A percentile compares a stretch with the other conserved stretches of the same genome.
These are phyloP conservation scores for Lasioglossum pauxillum DNA, from an alignment of 2,888 invertebrate genomes.

Conservation along the genomic window DNA sequence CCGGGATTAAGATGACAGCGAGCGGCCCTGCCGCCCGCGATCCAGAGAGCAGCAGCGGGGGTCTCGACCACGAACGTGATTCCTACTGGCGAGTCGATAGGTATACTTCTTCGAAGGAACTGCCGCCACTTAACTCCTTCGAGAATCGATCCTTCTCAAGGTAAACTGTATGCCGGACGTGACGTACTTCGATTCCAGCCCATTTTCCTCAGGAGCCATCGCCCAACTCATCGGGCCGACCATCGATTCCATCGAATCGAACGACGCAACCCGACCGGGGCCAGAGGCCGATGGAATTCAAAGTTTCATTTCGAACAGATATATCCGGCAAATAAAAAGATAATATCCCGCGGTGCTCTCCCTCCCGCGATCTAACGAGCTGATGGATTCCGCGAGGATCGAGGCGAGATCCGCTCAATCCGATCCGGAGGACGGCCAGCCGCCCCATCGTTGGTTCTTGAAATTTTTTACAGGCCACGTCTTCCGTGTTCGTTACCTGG, in stretches of 20 bases:
- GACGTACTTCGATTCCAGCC: conserved; percentile 61
- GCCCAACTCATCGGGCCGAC: neutral
- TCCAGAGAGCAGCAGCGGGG: conserved; percentile 50
- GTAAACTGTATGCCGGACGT: conserved; percentile 70
- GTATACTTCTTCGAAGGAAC: conserved; percentile 62
- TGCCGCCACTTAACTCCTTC: conserved; percentile 69
- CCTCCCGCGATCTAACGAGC: neutral
- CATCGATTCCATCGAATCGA: neutral
- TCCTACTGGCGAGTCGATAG: conserved; percentile 54
- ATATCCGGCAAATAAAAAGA: conserved; percentile 29
- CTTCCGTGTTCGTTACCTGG: neutral
- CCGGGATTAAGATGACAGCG: conserved; percentile 77
- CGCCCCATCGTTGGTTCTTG: neutral
- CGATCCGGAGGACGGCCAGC: neutral
- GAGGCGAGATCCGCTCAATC: neutral
- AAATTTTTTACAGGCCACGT: neutral
- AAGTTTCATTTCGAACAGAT: conserved; percentile 21
- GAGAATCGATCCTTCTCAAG: conserved; percentile 66
- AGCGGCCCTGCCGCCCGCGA: conserved; percentile 62
- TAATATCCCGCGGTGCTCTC: conserved; percentile 28
- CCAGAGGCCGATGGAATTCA: conserved; percentile 30
- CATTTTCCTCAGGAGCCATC: conserved; percentile 49
- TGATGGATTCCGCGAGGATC: neutral
- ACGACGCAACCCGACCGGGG: neutral
- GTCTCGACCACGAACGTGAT: conserved; percentile 69